Evolutionary conservation across 2,113 vertebrate genomes (phyloP), one percentile per base, ranked within the genome.

Genomic region (Lutjanus erythropterus): DNA sequence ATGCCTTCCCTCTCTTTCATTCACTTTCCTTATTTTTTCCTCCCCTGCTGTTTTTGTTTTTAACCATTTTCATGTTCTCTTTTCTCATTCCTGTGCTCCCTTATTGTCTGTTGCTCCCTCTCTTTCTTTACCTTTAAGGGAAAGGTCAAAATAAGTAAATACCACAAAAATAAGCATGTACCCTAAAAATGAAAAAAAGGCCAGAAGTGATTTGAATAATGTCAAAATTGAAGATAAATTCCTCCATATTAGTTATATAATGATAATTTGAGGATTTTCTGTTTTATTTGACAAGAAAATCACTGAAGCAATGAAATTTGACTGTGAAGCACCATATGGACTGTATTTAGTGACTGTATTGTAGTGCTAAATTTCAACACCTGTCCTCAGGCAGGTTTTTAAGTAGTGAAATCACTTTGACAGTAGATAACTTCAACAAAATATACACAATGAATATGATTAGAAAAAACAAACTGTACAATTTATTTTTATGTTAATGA

Each of bases 41-140:
- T 41, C 16, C 52, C 1, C 21, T 46, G 50, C 60, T 74, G 72
- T 49, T 35, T 44, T 80, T 65, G 49, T 75, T 83, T 76, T 65
- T 6, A n/a, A 9, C 4, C 37, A 23, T 55, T 65, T 50, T 59
- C 68, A 37, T 55, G 65, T 62, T 8, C 33, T 76, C 42, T 33
- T 25, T 69, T 47, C 23, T 75, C 46, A 41, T 73, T 70, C 62
- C 61, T 65, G 37, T 29, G 16, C 21, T 47, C 29, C 25, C 4
- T 11, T n/a, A 29, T 52, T 50, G 44, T 52, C 46, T 49, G 12
- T 15, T 29, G 8, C 53, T n/a, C 15, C 25, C 42, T 55, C 18
- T 23, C 25, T 67, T 29, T 27, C 41, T 84, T 75, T 39, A 80
- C 79, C 58, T 89, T 85, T 69, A 71, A 31, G 15, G 18, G 35